phyloP scores from a whole-genome alignment of 2,113 vertebrate species.

The Anolis carolinensis region DNA sequence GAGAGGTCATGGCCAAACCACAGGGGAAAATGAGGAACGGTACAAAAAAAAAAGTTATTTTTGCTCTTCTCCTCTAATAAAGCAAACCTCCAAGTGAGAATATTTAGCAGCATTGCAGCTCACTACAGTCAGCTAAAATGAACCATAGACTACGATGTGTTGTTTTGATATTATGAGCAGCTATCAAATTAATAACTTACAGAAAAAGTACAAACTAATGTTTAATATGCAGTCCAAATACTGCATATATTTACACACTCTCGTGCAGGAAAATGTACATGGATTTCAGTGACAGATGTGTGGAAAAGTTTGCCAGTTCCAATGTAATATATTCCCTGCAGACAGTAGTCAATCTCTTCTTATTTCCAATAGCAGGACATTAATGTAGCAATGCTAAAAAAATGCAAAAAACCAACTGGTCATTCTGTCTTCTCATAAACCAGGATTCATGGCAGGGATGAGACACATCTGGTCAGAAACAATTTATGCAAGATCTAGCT shows the following conservation, averaged over 20 bases:
- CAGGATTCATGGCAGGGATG: neutral
- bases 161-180: neutral
- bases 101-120: neutral
- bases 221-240: neutral
- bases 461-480: neutral
- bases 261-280: neutral
- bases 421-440: neutral
- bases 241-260: neutral
- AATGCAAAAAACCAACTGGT: neutral
- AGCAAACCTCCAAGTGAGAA: neutral
- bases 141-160: neutral
- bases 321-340: neutral
- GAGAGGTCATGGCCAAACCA: constrained; percentile 6
- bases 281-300: neutral
- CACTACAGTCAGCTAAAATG: neutral
- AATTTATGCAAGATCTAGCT: neutral
- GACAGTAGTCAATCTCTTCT: neutral
- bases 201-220: too few relatives aligned
- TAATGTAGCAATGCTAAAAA: neutral
- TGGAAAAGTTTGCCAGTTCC: neutral
- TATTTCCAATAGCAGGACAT: neutral
- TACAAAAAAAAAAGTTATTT: neutral
- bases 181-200: neutral
- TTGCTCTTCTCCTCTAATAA: neutral
- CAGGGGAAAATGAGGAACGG: neutral